Conservation (phyloP, 2,888 invertebrate species). For the Choristoneura rosaceana region DNA sequence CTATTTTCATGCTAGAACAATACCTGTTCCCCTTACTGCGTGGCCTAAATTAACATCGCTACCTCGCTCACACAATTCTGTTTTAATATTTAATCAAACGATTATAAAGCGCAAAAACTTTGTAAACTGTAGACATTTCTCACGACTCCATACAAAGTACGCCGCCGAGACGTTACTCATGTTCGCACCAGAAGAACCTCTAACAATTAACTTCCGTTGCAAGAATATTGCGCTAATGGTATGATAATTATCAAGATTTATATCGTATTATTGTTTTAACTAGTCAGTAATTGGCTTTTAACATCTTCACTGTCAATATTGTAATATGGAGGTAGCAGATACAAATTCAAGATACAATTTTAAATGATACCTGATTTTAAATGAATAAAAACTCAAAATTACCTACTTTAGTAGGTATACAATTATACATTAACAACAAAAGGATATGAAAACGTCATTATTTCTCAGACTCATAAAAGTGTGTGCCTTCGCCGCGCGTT, state of each 20-base stretch:
- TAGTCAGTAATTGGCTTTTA: conserved; percentile 49
- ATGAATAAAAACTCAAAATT: not conserved
- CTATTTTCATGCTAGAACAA: conserved; percentile 15
- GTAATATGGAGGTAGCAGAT: conserved; percentile 1
- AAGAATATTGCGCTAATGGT: conserved; percentile 66
- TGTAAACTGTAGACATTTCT: conserved; percentile 63
- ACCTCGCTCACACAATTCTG: conserved; percentile 57
- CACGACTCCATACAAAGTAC: conserved; percentile 62
- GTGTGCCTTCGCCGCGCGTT: not conserved
- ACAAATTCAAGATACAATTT: not conserved
- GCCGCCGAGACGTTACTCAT: conserved; percentile 68
- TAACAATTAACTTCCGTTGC: conserved; percentile 75
- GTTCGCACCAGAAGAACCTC: conserved; percentile 58
- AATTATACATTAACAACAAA: not conserved
- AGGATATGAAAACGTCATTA: not conserved
- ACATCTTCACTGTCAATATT: conserved; percentile 34
- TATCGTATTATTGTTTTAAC: conserved; percentile 62
- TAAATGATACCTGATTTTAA: conserved; percentile 3
- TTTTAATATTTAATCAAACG: conserved; percentile 63
- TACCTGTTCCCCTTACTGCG: conserved; percentile 37
- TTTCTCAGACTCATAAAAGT: conserved; percentile 6
- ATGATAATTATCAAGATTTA: conserved; percentile 69
- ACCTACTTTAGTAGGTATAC: not conserved
- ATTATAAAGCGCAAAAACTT: conserved; percentile 59
- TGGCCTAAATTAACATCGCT: conserved; percentile 32